phyloP scores from a whole-genome alignment of 2,888 invertebrate genomes.

The Archaeoteleia sp. region DNA sequence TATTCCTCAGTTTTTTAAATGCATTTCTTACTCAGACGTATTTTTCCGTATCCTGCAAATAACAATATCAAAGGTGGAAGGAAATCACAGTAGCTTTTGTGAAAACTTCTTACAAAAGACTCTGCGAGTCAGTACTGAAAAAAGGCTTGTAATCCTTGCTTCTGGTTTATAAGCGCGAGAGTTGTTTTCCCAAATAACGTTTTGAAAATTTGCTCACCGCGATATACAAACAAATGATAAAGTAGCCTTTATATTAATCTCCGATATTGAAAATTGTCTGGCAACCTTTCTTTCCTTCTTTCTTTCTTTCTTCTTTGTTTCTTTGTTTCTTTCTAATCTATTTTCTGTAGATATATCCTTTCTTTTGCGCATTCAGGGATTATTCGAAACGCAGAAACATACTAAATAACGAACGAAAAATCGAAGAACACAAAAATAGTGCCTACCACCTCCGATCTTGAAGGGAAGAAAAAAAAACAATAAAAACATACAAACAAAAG shows the following conservation, averaged over 20 bases:
- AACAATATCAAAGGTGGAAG: too few species aligned
- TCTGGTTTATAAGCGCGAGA: too few species aligned
- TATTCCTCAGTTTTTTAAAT: too few species aligned
- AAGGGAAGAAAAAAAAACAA: constrained; percentile 46
- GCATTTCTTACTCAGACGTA: too few species aligned
- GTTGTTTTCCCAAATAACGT: constrained; percentile 24
- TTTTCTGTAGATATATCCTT: constrained; percentile 12
- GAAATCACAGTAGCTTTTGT: too few species aligned
- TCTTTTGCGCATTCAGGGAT: constrained; percentile 43
- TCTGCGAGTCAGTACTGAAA: too few species aligned
- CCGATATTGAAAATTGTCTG: constrained; percentile 9
- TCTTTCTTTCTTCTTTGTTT: constrained; percentile 1
- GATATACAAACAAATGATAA: constrained; percentile 1
- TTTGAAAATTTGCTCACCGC: constrained; percentile 14
- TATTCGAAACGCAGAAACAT: constrained; percentile 51
- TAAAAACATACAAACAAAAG: constrained; percentile 27
- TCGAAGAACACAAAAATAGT: constrained; percentile 65
- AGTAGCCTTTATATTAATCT: too few species aligned
- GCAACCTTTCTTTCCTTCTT: constrained; percentile 5
- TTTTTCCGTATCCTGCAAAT: too few species aligned
- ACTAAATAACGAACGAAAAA: constrained; percentile 50
- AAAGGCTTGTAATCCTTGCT: too few species aligned
- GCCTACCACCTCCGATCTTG: constrained; percentile 69
- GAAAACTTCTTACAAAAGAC: too few species aligned
- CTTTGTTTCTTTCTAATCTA: not conserved